Base-by-base conservation (phyloP, 1,140 invertebrate genomes). In the Xylocopa sonorina region DNA sequence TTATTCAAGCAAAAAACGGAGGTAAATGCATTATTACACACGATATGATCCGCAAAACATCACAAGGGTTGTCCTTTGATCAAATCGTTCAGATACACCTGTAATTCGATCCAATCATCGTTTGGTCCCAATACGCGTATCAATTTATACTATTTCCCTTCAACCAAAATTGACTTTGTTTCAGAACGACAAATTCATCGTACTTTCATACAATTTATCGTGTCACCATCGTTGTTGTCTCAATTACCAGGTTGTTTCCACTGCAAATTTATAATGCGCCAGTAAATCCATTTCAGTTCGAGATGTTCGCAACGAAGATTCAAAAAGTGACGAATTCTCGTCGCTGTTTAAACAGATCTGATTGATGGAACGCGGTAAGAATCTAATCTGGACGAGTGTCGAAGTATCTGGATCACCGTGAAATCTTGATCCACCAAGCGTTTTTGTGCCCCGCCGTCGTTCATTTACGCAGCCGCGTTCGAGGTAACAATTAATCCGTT, bases 401-500 rank as follows among this genome's bases (percentile, higher is more conserved):
- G 7, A n/a, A 14, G 16, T 7, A 18, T 3, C 6, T 2, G 10
- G 3, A 24, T 38, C 58, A 74, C 32, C 34, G 9, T 53, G 60
- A 74, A 64, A 74, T 18, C 18, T 64, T 24, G 66, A 24, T 74
- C 41, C 66, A 16, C 32, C 21, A 2, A 27, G 18, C 43, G 3
- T 74, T 51, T 63, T 74, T 74, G 29, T 51, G n/a, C n/a, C n/a
- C 14, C 43, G n/a, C 4, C 10, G 3, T 10, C 24, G 41, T 12
- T 21, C 38, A 74, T 64, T 51, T 74, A 24, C 58, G 64, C 64
- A 62, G 50, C 71, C 43, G 34, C n/a, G 27, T 38, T 64, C 46
- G 34, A 34, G 43, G 51, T 74, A 64, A 74, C 66, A 64, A 74
- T 74, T 74, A 74, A 74, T 74, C 46, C 34, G 72, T 74, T 46